Evolutionary conservation across 2,888 invertebrate genomes (phyloP), one percentile per base, ranked within the genome.

Genomic region (Pachymerium ferrugineum): DNA sequence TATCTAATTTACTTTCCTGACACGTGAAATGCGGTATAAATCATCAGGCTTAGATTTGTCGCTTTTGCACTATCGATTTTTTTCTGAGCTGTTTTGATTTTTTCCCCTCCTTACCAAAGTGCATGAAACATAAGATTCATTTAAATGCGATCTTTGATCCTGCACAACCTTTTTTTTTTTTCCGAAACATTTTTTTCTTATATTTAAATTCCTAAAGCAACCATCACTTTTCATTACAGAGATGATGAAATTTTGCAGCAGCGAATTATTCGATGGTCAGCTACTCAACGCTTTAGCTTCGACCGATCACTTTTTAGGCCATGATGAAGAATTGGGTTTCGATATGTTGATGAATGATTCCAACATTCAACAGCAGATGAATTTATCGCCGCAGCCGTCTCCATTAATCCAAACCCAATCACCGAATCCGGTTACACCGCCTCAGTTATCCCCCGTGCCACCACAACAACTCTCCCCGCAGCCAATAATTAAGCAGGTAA

Each of bases 261-360:
- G 47, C 25, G 76, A 76, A 25, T 54, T 76, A 33, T 76, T 76
- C 54, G 74, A 76, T 67, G 70, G 74, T 10, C 75, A 75, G 22
- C 42, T 75, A 6, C 42, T 74, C 28, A 70, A 54, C 12, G 62
- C 72, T 16, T 22, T 73, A 14, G 62, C 38, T 3, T 69, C 69
- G 10, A 69, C 54, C 25, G 69, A 71, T 16, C 73, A 74, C 19
- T 38, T 72, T 67, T 42, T 76, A 14, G 31, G 30, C n/a, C 38
- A 47, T 4, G 76, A 75, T n/a, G 73, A 68, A 29, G 76, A 72
- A 28, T 12, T 74, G 8, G 30, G 38, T 5, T 42, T 74, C 16
- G 74, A 74, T 10, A 10, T 72, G 19, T 33, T 69, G 67, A 14
- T 68, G 28, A 22, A 72, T 19, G 14, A 42, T 14, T 16, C 38